Evolutionary conservation across 1,140 invertebrate species (phyloP).

Genomic region (Tetragnatha versicolor): DNA sequence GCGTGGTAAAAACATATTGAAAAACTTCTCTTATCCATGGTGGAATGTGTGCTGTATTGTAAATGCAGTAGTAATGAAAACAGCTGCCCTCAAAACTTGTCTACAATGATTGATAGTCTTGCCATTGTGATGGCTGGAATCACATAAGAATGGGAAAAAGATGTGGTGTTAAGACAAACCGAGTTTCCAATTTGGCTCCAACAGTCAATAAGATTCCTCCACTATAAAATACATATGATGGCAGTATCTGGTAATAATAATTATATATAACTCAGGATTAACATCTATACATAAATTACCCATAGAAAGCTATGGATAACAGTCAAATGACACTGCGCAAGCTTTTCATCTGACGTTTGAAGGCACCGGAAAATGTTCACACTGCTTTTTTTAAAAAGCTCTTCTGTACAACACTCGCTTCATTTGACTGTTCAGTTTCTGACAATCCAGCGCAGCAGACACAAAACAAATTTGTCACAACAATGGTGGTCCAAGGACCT

Average conservation of each 20-base stretch:
- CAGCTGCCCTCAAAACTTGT: constrained; percentile 45
- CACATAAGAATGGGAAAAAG: constrained; percentile 23
- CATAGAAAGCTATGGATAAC: constrained; percentile 6
- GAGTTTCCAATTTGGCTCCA: background rate
- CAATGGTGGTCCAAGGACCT: no score
- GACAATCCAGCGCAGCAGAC: background rate
- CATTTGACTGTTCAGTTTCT: background rate
- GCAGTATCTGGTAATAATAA: constrained; percentile 9
- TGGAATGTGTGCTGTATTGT: constrained; percentile 49
- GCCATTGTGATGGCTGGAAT: constrained; percentile 45
- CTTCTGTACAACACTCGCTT: constrained; percentile 14
- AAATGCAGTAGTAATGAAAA: constrained; percentile 37
- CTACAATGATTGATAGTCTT: constrained; percentile 51
- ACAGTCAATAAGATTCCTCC: constrained; percentile 27
- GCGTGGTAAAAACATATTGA: constrained; percentile 20
- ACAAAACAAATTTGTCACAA: no score
- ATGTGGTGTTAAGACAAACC: constrained; percentile 5
- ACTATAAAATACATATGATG: constrained; percentile 27
- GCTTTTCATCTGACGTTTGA: constrained; percentile 36
- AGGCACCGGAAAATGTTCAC: constrained; percentile 46
- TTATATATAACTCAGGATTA: constrained; percentile 12
- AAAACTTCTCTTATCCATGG: constrained; percentile 36
- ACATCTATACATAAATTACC: constrained; percentile 1
- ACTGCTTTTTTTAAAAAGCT: constrained; percentile 44
- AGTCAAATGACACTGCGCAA: constrained; percentile 11